Evolutionary conservation across 2,888 invertebrate genomes (phyloP), one percentile per base, ranked within the genome.

Genomic region (Melolontha melolontha): DNA sequence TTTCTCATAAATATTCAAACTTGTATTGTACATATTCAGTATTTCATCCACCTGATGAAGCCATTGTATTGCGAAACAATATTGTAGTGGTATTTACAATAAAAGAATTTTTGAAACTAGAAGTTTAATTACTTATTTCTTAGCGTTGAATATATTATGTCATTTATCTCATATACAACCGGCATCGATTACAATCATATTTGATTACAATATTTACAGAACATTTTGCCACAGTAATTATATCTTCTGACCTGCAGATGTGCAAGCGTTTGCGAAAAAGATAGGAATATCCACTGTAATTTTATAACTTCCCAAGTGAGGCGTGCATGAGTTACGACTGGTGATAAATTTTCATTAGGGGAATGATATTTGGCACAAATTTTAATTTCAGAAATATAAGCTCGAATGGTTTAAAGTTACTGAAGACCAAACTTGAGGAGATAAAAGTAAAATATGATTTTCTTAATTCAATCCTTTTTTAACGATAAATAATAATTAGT

Each of bases 311-410:
- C 63, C 63, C 63, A 49, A 63, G 63, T 40, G 49, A 54, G 54
- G 39, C 52, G 66, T 17, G 66, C 52, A 55, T 68, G 66, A 70
- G 44, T 68, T 68, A 70, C 66, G 52, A 54, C 42, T 41, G 44
- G 44, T 54, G 40, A 72, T 72, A 69, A 69, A 72, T 72, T 65
- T 70, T 72, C 70, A 70, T 72, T 72, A 69, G 51, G 42, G 49
- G 44, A 72, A 69, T 72, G 67, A 68, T 72, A 68, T 70, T 70
- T 67, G 67, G 67, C 70, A 68, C 72, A 67, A 72, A 70, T 70
- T 70, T 70, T 72, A 70, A 72, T 72, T 72, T 72, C 68, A 47
- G 67, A 67, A 67, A 67, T 67, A 71, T 49, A 71, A 71, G 64
- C 64, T 51, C 62, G 67, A 65, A 65, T n/a, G 34, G 63, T 50